Percentiles rank a stretch among this genome's conserved stretches.
phyloP scores from a whole-genome alignment of 2,113 vertebrate genomes.

The Callipepla californica region DNA sequence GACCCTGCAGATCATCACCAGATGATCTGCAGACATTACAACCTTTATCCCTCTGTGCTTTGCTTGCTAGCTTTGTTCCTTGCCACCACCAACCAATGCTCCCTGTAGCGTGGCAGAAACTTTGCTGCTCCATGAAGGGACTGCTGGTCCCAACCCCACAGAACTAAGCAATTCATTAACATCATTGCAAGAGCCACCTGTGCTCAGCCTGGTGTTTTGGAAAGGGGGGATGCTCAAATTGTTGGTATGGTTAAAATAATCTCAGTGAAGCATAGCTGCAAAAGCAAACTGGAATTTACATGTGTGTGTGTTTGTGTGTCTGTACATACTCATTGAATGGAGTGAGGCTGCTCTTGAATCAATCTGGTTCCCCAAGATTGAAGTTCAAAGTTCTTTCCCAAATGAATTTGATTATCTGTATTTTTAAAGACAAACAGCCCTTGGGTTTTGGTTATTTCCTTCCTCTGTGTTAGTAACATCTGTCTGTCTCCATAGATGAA shows the following conservation, averaged over 20 bases:
- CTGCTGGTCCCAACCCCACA: background rate
- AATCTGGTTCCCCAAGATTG: background rate
- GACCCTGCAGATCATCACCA: background rate
- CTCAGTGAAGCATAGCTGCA: accelerated
- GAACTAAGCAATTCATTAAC: background rate
- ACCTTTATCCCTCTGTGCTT: background rate
- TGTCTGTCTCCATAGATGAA: background rate
- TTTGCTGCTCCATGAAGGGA: accelerated
- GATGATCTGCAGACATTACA: background rate
- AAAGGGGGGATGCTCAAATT: background rate
- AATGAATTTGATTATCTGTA: background rate
- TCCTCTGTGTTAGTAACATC: background rate
- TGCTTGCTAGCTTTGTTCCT: background rate
- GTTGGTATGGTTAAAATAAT: background rate
- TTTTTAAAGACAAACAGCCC: background rate
- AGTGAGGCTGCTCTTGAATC: background rate
- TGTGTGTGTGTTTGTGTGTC: background rate
- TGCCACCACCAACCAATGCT: background rate
- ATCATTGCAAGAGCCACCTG: background rate
- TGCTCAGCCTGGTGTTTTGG: background rate
- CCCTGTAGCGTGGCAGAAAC: background rate
- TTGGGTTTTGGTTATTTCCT: background rate
- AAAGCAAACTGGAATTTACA: background rate
- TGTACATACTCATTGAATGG: background rate
- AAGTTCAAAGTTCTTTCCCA: background rate